Evolutionary conservation across 2,888 invertebrate genomes (phyloP).

Genomic region (Arctia plantaginis): DNA sequence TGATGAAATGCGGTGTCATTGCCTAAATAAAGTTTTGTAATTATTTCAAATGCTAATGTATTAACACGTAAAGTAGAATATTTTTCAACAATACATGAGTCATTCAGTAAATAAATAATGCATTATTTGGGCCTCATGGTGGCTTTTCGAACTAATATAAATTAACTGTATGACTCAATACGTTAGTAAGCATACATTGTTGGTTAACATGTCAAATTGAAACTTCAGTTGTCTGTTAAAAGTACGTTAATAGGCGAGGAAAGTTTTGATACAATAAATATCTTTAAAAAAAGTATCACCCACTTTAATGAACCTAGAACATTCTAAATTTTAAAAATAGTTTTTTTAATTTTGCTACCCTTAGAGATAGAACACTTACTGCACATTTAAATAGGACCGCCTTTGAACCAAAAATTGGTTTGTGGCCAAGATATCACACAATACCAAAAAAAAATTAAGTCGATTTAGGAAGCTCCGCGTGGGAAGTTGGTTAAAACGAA

Average conservation of each 20-base stretch:
- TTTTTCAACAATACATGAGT: neutral
- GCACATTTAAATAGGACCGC: neutral
- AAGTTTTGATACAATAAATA: neutral
- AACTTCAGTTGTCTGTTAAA: neutral
- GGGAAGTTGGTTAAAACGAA: no score
- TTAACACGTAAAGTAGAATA: neutral
- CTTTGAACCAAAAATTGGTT: neutral
- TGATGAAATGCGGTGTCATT: neutral
- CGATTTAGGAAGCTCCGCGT: no score
- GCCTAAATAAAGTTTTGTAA: neutral
- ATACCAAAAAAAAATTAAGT: no score
- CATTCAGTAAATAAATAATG: neutral
- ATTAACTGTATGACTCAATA: neutral
- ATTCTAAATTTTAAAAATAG: no score
- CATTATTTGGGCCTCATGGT: neutral
- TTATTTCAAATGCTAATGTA: conserved; percentile 2
- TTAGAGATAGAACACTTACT: no score
- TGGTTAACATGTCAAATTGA: neutral
- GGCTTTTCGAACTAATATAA: neutral
- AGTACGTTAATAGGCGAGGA: neutral
- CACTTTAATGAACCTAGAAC: no score
- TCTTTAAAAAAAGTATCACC: no score
- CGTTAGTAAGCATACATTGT: neutral
- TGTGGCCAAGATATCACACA: no score
- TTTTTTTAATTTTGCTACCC: no score